Base-by-base conservation (phyloP, 37 sponge, comb jelly and placozoan species). In the Halichondria panicea region DNA sequence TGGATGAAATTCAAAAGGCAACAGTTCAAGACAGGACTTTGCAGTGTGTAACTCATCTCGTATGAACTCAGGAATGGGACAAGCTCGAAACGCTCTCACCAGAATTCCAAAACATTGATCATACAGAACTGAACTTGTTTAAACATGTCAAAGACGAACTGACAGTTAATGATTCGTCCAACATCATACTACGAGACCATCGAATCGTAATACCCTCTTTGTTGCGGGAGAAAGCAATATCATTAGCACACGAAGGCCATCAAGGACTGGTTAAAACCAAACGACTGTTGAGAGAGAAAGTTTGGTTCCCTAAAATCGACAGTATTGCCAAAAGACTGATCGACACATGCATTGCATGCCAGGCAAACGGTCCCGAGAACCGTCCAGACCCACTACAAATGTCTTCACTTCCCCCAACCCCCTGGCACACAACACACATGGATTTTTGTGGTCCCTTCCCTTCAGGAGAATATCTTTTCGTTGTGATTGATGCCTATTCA, bases 391-490 rank as follows among this genome's bases (percentile, higher is more conserved):
- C 72, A 7, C 30, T 79, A 11, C 71, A 80, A 3, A 80, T 80
- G 72, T 80, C 81, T 46, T 38, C 72, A 46, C 63, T 80, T 3
- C 64, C 72, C 15, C 81, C 72, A 61, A 39, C 70, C 28, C 81
- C 71, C 22, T 80, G 81, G 81, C 81, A 80, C 38, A 58, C 72
- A 42, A 40, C 71, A 4, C 62, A 80, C 40, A 40, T 74, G 4
- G 83, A 83, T 55, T 81, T 74, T 39, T 65, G 83, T 74, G 69
- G 76, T 1, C 83, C 69, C 4, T 75, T 83, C 55, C 83, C 75
- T 6, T 68, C 70, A n/a, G 75, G 75, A 46, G 83, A 83, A 46
- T 83, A 83, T 27, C 21, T 74, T 9, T 74, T 83, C 1, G 76
- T 83, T 24, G 60, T 42, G 33, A 83, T 83, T 8, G 83, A 83